Percentiles rank a stretch among this genome's conserved stretches.
These are phyloP conservation scores for Chloroceryle aenea DNA, from an alignment of 2,113 vertebrate species.

Conservation along the genomic window DNA sequence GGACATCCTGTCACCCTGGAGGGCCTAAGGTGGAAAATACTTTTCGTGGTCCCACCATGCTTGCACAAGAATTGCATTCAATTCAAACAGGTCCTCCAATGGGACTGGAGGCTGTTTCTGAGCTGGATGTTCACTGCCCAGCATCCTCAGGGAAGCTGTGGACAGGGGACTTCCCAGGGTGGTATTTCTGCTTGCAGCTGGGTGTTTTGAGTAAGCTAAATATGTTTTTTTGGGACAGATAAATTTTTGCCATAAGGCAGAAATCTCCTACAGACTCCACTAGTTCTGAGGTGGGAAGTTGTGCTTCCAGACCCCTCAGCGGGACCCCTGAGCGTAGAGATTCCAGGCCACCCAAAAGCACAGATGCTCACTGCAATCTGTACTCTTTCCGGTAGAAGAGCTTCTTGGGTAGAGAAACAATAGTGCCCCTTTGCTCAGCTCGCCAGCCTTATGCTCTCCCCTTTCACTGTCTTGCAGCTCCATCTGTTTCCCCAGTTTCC, in stretches of 20 bases:
- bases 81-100: background rate
- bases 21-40: background rate
- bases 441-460: background rate
- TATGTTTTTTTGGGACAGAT: background rate
- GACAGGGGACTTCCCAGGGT: background rate
- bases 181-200: rapidly evolving
- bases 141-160: background rate
- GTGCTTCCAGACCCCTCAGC: background rate
- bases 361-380: background rate
- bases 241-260: background rate
- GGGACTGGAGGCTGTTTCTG: background rate
- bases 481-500: conserved; percentile 65
- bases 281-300: background rate
- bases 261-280: background rate
- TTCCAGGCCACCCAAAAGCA: background rate
- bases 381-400: background rate
- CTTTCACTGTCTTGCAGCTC: background rate
- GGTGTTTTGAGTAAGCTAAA: background rate
- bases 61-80: background rate
- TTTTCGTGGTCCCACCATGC: background rate
- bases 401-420: conserved; percentile 6
- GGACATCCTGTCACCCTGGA: background rate
- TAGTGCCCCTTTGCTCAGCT: background rate
- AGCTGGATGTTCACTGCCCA: background rate
- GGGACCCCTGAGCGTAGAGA: background rate